Percentiles rank a stretch among this genome's conserved stretches.
Conservation (phyloP, 2,888 invertebrate genomes). For the Erebia epiphron region DNA sequence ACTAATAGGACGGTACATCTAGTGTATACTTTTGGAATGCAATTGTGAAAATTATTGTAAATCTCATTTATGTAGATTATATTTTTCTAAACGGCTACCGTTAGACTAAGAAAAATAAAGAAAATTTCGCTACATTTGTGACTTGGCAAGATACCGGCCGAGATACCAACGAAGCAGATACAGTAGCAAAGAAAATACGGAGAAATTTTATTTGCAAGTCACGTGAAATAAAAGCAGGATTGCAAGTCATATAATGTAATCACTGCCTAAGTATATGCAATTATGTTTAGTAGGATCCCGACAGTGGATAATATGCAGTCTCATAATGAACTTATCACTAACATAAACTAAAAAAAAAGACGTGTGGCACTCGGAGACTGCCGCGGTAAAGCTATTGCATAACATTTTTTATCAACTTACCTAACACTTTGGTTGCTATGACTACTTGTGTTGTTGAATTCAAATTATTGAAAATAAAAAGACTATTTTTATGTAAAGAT, state of each 20-base stretch:
- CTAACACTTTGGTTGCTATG: no score
- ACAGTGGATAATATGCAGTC: background rate
- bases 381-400: no score
- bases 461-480: no score
- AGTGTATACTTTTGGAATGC: background rate
- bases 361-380: no score
- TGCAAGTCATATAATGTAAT: slow-evolving; percentile 9
- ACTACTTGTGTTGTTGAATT: no score
- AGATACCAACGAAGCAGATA: background rate
- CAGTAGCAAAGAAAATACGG: background rate
- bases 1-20: no score
- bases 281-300: background rate
- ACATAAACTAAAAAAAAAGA: no score
- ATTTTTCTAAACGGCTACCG: background rate
- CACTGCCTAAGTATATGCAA: background rate
- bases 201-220: slow-evolving; percentile 8
- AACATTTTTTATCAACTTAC: no score
- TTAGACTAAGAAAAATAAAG: no score
- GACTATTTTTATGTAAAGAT: no score
- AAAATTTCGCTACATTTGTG: background rate
- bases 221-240: background rate
- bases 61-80: background rate
- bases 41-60: background rate
- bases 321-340: no score
- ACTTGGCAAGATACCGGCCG: background rate